phyloP scores from a whole-genome alignment of 2,797 vertebrate species.

The Taeniopygia guttata region DNA sequence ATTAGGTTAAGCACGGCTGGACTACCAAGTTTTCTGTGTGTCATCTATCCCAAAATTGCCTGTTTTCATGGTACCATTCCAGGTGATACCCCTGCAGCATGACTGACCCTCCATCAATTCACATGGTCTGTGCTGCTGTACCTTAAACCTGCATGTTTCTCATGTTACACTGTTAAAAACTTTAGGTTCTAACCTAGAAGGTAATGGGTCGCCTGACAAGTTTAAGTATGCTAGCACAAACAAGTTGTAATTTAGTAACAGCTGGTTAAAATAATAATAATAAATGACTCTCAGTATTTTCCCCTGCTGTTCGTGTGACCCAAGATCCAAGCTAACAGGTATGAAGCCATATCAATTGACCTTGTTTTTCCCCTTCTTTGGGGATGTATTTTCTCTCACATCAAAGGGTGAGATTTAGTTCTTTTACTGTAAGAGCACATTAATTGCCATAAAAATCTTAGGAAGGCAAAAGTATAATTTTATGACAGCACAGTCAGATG shows the following conservation, averaged over 20 bases:
- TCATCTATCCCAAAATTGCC: not conserved
- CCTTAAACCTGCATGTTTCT: not conserved
- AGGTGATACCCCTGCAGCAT: not conserved
- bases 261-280: slow-evolving; percentile 21
- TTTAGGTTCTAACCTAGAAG: not conserved
- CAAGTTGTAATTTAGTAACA: slow-evolving; percentile 16
- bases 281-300: not conserved
- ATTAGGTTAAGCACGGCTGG: not conserved
- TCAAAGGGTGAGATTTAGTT: not conserved
- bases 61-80: not conserved
- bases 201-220: not conserved
- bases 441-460: not conserved
- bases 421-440: not conserved
- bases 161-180: not conserved
- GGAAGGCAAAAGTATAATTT: not conserved
- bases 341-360: not conserved
- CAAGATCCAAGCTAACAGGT: not conserved
- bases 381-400: not conserved
- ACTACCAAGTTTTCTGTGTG: not conserved
- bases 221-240: not conserved
- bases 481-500: not conserved
- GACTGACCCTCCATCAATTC: not conserved
- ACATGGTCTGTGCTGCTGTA: not conserved
- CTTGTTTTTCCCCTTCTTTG: not conserved
- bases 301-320: not conserved